Percentiles rank a stretch among this genome's conserved stretches.
Conservation (phyloP, 2,113 vertebrate species). For the Orthonyx spaldingii region DNA sequence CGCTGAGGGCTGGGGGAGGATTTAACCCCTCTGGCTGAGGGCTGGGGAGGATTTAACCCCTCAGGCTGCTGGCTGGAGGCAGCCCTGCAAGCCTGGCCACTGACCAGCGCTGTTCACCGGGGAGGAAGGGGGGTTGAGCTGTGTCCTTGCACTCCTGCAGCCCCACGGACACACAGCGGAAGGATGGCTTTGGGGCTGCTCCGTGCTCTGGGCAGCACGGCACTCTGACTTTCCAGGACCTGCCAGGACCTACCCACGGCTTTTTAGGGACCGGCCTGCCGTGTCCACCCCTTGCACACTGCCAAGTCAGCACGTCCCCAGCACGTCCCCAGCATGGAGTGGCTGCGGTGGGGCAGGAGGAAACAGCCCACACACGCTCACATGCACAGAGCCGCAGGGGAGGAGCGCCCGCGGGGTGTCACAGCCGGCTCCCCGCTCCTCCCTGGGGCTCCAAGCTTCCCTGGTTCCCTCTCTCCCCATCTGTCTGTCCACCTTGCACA, state of each 20-base stretch:
- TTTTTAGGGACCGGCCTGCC: neutral
- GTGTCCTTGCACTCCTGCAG: neutral
- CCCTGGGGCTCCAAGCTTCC: neutral
- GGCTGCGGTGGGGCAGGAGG: neutral
- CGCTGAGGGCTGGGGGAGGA: neutral
- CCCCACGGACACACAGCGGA: neutral
- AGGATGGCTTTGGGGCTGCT: neutral
- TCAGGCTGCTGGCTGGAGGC: neutral
- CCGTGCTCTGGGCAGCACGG: rapidly evolving
- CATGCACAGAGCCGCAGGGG: neutral
- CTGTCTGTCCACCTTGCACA: neutral
- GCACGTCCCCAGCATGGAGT: neutral
- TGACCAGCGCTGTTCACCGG: neutral
- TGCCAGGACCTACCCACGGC: neutral
- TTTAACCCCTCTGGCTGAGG: neutral
- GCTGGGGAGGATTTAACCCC: neutral
- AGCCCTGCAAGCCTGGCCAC: neutral
- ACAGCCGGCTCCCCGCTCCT: neutral
- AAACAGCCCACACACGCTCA: neutral
- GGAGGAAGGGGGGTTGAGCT: neutral
- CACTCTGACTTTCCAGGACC: neutral
- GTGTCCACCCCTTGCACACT: rapidly evolving
- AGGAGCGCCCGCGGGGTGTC: neutral
- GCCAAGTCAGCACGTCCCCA: neutral
- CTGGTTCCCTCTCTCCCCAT: neutral